Evolutionary conservation across 2,888 invertebrate species (phyloP), one percentile per base, ranked within the genome.

Genomic region (Hartigia nigra): DNA sequence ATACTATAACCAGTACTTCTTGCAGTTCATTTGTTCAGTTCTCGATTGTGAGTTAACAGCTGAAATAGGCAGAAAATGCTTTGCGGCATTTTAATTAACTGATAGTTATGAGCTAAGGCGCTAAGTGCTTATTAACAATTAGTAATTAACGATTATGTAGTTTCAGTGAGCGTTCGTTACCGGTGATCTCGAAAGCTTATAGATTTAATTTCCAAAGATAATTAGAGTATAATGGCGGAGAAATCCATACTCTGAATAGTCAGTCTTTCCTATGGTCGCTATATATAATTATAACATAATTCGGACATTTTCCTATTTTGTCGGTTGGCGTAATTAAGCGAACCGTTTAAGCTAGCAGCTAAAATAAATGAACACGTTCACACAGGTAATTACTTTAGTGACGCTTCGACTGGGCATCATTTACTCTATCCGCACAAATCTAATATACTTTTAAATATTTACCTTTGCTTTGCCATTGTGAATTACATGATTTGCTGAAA

Each of bases 121-220:
- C 72, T 70, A 79, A 79, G 79, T 80, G 78, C 79, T 76, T 81
- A 82, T 82, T 81, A 80, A 78, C 78, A 77, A 81, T 79, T 81
- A 77, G 78, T 80, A 82, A 82, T 82, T 82, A 82, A 78, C 77
- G 82, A 80, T 78, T 79, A 82, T 78, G 76, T 69, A 74, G 55
- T 37, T 23, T 55, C 55, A 55, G 55, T 23, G 55, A 23, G 55
- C 55, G 55, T 23, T 9, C 55, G 2, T 55, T 23, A 9, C 23
- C 2, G 23, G 23, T 23, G 55, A 55, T 55, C 9, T 55, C 55
- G 55, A 55, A 5, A 14, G 55, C 23, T 2, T 55, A 55, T 55
- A 23, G 31, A 14, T 31, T 72, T 12, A n/a, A 72, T n/a, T 72
- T 72, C 11, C 72, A 32, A 72, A n/a, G 5, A 72, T 9, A 14